phyloP scores from a whole-genome alignment of 2,797 vertebrate genomes.

The Pantherophis vulpinus region DNA sequence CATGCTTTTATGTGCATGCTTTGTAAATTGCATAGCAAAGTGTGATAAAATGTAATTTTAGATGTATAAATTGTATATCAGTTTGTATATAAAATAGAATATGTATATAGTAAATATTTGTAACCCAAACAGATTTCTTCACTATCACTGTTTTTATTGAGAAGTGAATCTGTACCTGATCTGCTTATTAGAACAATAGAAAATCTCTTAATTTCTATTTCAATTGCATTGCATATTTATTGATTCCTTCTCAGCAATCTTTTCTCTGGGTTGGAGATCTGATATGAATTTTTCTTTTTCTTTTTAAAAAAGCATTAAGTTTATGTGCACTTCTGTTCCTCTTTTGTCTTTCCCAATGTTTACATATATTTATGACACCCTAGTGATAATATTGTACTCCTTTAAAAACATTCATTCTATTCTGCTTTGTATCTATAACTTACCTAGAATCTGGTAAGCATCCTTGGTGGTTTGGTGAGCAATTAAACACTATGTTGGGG shows the following conservation, averaged over 20 bases:
- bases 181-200: background rate
- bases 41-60: background rate
- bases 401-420: background rate
- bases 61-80: background rate
- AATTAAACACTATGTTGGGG: background rate
- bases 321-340: background rate
- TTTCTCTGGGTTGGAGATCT: background rate
- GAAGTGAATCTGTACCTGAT: background rate
- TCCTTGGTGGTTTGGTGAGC: background rate
- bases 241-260: background rate
- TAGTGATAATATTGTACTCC: background rate
- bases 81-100: background rate
- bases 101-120: background rate
- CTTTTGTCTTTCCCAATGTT: background rate
- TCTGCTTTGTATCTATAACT: background rate
- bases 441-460: background rate
- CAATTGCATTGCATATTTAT: background rate
- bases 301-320: background rate
- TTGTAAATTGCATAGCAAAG: background rate
- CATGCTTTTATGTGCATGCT: background rate
- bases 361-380: background rate
- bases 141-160: background rate
- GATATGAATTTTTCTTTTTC: background rate
- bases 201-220: background rate
- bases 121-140: background rate